A percentile compares a stretch with the other conserved stretches of the same genome.
phyloP scores from a whole-genome alignment of 2,113 vertebrate species.

The Herpetotheres cachinnans region DNA sequence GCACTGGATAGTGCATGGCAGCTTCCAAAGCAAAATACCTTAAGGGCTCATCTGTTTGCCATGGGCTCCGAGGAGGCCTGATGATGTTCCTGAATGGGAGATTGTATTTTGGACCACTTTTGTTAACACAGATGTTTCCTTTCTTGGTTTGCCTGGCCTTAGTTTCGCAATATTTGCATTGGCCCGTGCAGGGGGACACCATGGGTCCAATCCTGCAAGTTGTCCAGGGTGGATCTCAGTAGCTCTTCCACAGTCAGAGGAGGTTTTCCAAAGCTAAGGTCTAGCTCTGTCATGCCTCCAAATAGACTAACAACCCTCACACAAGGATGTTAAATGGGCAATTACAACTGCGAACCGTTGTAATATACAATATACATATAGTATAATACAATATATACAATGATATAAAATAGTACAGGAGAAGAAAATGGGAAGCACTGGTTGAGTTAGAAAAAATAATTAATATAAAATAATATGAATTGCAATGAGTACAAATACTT shows the following conservation, averaged over 20 bases:
- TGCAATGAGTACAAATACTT: not conserved
- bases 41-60: not conserved
- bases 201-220: not conserved
- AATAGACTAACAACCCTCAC: not conserved
- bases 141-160: not conserved
- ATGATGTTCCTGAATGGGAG: not conserved
- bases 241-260: not conserved
- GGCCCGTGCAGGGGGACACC: accelerated
- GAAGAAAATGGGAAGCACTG: not conserved
- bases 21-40: not conserved
- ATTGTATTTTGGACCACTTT: not conserved
- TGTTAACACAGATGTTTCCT: not conserved
- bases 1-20: not conserved
- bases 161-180: not conserved
- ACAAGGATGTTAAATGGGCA: not conserved
- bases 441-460: not conserved
- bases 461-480: not conserved
- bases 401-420: not conserved
- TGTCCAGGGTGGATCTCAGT: not conserved
- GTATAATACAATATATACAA: too few species aligned
- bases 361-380: too few species aligned
- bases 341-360: not conserved
- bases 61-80: not conserved
- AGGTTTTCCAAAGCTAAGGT: not conserved
- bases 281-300: not conserved